Conservation (phyloP, 2,113 vertebrate genomes). For the Glareola pratincola region DNA sequence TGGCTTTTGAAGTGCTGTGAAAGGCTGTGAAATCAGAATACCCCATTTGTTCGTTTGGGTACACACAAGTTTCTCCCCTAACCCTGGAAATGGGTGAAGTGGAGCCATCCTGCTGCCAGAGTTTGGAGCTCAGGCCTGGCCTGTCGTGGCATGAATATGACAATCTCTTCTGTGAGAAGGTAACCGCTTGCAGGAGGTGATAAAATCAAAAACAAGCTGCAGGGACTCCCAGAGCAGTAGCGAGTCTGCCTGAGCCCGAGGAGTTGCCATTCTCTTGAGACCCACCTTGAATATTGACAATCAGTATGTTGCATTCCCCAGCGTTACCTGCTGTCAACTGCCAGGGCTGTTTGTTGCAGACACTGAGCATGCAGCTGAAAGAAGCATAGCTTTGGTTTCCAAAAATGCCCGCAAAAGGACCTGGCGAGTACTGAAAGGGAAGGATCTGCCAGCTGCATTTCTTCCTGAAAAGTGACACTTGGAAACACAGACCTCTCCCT, state of each 20-base stretch:
- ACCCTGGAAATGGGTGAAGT: neutral
- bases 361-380: neutral
- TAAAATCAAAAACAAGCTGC: neutral
- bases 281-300: neutral
- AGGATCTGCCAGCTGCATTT: neutral
- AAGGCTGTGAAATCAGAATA: neutral
- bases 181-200: neutral
- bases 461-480: neutral
- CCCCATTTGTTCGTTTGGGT: rapidly evolving
- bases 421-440: neutral
- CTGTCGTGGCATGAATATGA: neutral
- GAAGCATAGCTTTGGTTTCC: neutral
- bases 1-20: neutral
- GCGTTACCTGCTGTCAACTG: neutral
- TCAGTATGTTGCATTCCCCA: neutral
- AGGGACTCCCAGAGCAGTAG: neutral
- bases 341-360: neutral
- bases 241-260: neutral
- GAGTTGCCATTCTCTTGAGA: neutral
- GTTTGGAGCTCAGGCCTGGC: neutral
- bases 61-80: neutral
- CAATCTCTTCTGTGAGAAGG: neutral
- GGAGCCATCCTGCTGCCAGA: neutral
- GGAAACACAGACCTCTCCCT: neutral
- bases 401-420: neutral